Percentiles rank a stretch among this genome's conserved stretches.
Conservation (phyloP, 2,113 vertebrate genomes). For the western clawed frog (Xenopus tropicalis) region DNA sequence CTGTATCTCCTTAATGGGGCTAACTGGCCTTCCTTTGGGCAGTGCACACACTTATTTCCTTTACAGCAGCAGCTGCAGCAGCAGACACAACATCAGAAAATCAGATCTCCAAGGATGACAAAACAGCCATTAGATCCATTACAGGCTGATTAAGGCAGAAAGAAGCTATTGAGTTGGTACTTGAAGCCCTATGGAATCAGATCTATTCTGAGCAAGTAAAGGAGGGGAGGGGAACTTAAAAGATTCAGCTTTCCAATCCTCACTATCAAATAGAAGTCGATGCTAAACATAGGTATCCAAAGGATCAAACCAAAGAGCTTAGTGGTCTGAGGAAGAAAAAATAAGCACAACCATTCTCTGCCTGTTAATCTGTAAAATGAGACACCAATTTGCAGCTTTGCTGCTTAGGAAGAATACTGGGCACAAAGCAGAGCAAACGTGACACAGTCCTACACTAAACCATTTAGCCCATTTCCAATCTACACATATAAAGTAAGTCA, state of each 20-base stretch:
- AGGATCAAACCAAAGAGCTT: constrained; percentile 16
- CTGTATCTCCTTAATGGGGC: constrained; percentile 54
- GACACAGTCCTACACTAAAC: no score
- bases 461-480: no score
- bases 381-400: constrained; percentile 13
- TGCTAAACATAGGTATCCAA: constrained; percentile 43
- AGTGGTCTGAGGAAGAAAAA: constrained; percentile 14
- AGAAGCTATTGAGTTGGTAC: constrained; percentile 72
- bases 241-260: constrained; percentile 43
- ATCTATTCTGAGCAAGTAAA: constrained; percentile 56
- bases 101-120: constrained; percentile 80
- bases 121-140: constrained; percentile 80
- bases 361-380: neutral
- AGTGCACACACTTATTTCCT: constrained; percentile 66
- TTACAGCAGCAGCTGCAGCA: constrained; percentile 56
- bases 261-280: constrained; percentile 29
- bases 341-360: constrained; percentile 10
- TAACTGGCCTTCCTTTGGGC: constrained; percentile 62
- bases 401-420: neutral
- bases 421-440: no score
- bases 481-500: no score
- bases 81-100: constrained; percentile 77
- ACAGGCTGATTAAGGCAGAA: constrained; percentile 72
- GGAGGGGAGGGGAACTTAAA: constrained; percentile 26
- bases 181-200: constrained; percentile 62